Base-by-base conservation (phyloP, 2,113 vertebrate genomes). In the Tragelaphus imberbis region DNA sequence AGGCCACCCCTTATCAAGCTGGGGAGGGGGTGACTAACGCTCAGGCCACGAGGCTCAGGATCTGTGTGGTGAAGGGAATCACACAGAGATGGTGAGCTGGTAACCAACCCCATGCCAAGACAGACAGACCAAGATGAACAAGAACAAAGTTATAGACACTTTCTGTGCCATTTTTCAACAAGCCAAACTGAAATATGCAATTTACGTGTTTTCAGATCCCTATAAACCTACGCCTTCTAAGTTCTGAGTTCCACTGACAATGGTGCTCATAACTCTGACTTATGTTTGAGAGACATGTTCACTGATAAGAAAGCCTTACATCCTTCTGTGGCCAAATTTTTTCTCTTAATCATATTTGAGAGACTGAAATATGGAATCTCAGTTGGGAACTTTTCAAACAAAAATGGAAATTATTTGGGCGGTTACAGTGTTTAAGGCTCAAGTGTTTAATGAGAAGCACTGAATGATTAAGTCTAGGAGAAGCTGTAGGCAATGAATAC, bases 401-500 rank as follows among this genome's bases (percentile, higher is more conserved):
- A 47, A 89, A 91, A 84, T 88, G 51, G 75, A 94, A 97, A 84
- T 90, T 91, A 97, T 92, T 82, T 95, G 95, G 95, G 68, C 56
- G 56, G 23, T 61, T 87, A 30, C 33, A 86, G 84, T 11, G 16
- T 71, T 71, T 55, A 89, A 84, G 59, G 59, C 71, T 94, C 53
- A 80, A 84, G 36, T 44, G 87, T 84, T 40, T 59, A 58, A 59
- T 53, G 80, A 88, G 63, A 80, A 89, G 53, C 12, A 84, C 4
- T 58, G 55, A 82, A 23, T 58, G 92, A 56, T 96, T 84, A 75
- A n/a, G 40, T 51, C 30, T 89, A 15, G 9, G 81, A 92, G 90
- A 88, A 97, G 92, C 81, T 98, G 90, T 92, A 98, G 98, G 97
- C 90, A 88, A 98, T 98, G 92, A 98, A 97, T 90, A 95, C 10